Base-by-base conservation (phyloP, 2,113 vertebrate genomes). In the Meriones unguiculatus region DNA sequence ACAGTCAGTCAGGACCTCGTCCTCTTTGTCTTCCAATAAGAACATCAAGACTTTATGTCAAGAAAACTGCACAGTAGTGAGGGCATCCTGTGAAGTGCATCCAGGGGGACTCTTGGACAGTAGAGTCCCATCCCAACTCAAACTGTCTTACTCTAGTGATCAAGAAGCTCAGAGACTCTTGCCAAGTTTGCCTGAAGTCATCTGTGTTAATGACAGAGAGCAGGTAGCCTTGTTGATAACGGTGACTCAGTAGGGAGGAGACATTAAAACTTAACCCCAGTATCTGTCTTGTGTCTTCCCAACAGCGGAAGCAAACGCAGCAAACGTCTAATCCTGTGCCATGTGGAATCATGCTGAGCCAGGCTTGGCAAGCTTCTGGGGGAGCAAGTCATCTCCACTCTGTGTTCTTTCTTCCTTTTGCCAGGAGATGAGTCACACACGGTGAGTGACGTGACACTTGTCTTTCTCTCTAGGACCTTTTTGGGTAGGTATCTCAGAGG, bases 271-370 rank as follows among this genome's bases (percentile, higher is more conserved):
- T 59, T 50, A 85, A 62, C n/a, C 25, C 38, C 64, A 50, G 24
- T 65, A 14, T 41, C 4, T 70, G 78, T 38, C 78, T 30, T 12
- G 32, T 65, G 22, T 54, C 54, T 62, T 78, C 14, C 28, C 65
- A 86, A 57, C 25, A 87, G 13, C 15, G 2, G 22, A 87, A 85
- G 77, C 69, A n/a, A 5, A 12, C 28, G 62, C 1, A 93, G 25
- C 5, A 2, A 50, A 67, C 0, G 20, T 7, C 50, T 18, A 28
- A 9, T 24, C 9, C 54, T 22, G 14, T 8, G 13, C 38, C 18
- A 35, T 64, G 24, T 25, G 59, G 72, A 85, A 90, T 46, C 22
- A 13, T 4, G 28, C 2, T 7, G 17, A 85, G 35, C 35, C 15
- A 77, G 69, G 46, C 7, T 22, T 81, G 62, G 7, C 3, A 7